These are phyloP conservation scores for Chloropsis cyanopogon DNA, from an alignment of 2,113 vertebrate genomes.

Conservation along the genomic window DNA sequence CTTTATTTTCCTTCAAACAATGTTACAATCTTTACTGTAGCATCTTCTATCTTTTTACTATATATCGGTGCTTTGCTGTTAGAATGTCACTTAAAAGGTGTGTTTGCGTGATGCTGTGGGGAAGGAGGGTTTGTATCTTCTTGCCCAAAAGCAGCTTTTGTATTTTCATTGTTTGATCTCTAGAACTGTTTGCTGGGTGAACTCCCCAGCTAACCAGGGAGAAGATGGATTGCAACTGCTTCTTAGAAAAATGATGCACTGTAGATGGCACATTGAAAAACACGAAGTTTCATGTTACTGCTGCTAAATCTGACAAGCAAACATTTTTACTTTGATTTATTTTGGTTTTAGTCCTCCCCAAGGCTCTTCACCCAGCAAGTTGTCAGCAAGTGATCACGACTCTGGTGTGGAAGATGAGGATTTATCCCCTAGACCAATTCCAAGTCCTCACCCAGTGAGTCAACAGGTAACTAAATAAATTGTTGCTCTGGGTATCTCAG, in stretches of 20 bases:
- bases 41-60: background rate
- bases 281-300: background rate
- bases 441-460: slow-evolving; percentile 86
- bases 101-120: background rate
- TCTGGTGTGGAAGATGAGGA: slow-evolving; percentile 96
- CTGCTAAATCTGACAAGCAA: background rate
- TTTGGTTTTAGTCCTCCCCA: slow-evolving; percentile 20
- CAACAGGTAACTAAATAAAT: slow-evolving; percentile 79
- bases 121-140: background rate
- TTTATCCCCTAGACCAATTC: slow-evolving; percentile 90
- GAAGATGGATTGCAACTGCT: background rate
- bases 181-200: background rate
- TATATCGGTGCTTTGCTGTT: background rate
- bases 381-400: slow-evolving; percentile 84
- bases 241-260: background rate
- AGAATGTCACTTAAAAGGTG: background rate
- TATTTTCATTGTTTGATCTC: background rate
- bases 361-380: slow-evolving; percentile 53
- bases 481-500: background rate
- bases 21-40: background rate
- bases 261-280: background rate
- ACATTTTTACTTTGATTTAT: background rate
- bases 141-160: background rate
- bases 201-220: background rate
- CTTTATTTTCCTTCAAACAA: background rate